A percentile compares a stretch with the other conserved stretches of the same genome.
Conservation (phyloP, 2,113 vertebrate genomes). For the Ploceus nigricollis region DNA sequence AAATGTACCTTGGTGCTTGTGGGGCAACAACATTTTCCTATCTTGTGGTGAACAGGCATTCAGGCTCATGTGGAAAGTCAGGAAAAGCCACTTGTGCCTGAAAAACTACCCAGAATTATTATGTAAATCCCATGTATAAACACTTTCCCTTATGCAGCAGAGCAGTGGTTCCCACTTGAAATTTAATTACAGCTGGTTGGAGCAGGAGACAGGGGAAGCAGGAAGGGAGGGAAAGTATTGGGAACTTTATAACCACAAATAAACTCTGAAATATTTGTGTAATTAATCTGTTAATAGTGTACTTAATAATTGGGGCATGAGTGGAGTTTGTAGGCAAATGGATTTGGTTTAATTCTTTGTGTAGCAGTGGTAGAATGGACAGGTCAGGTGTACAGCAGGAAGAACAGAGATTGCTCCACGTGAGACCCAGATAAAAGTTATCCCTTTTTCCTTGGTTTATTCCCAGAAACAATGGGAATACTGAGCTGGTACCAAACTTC, state of each 20-base stretch:
- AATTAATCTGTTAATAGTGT: neutral
- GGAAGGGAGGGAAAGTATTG: neutral
- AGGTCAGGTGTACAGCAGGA: neutral
- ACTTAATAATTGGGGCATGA: neutral
- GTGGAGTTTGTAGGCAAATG: neutral
- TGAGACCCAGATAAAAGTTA: neutral
- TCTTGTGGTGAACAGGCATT: slow-evolving; percentile 33
- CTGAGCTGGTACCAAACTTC: neutral
- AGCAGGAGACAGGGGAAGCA: slow-evolving; percentile 8
- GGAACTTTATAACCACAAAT: neutral
- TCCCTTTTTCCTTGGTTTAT: neutral
- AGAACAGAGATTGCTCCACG: neutral
- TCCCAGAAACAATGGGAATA: neutral
- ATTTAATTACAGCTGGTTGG: slow-evolving; percentile 20
- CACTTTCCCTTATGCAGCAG: slow-evolving; percentile 7
- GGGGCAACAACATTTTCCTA: slow-evolving; percentile 13
- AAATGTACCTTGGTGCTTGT: neutral
- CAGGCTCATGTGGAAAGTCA: slow-evolving; percentile 36
- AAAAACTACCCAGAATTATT: neutral
- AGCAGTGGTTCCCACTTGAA: slow-evolving; percentile 29
- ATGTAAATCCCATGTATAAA: slow-evolving; percentile 28
- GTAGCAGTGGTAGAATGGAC: neutral
- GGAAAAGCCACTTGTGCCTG: slow-evolving; percentile 58
- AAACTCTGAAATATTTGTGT: slow-evolving; percentile 4
- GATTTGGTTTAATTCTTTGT: neutral